Evolutionary conservation across 2,888 invertebrate genomes (phyloP).

Genomic region (Eumerus sabulonum): DNA sequence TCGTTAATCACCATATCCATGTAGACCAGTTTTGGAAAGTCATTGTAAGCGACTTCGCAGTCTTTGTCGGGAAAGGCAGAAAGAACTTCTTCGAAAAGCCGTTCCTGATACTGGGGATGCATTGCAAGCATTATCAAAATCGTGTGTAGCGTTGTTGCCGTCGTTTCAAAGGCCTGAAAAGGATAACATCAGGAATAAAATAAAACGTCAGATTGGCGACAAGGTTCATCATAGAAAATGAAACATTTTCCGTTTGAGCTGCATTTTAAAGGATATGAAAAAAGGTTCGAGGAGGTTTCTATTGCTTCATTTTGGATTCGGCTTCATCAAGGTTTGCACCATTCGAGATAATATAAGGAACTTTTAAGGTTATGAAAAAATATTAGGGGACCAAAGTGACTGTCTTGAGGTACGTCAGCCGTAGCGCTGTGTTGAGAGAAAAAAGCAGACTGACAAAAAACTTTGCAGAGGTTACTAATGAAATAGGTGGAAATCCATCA

Average conservation of each 20-base stretch:
- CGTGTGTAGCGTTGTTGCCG: conserved; percentile 71
- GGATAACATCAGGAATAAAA: neutral
- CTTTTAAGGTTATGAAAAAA: neutral
- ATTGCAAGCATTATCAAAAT: conserved; percentile 72
- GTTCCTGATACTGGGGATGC: conserved; percentile 70
- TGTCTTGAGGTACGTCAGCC: too few species aligned
- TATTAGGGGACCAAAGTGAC: too few species aligned
- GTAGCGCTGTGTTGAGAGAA: too few species aligned
- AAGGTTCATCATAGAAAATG: too few species aligned
- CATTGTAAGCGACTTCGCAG: conserved; percentile 58
- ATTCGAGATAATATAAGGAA: neutral
- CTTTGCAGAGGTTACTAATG: too few species aligned
- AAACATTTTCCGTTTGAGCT: too few species aligned
- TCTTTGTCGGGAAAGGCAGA: conserved; percentile 70
- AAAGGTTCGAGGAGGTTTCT: too few species aligned
- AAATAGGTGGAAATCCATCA: too few species aligned
- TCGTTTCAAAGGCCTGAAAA: conserved; percentile 72
- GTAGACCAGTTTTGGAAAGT: conserved; percentile 69
- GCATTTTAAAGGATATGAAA: neutral
- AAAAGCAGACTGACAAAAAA: too few species aligned
- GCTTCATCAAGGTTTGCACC: too few species aligned
- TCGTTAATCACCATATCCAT: conserved; percentile 71
- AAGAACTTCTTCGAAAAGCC: conserved; percentile 71
- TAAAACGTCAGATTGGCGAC: too few species aligned
- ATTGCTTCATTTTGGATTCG: too few species aligned